These are phyloP conservation scores for Urocynchramus pylzowi DNA, from an alignment of 2,113 vertebrate genomes.

Conservation along the genomic window DNA sequence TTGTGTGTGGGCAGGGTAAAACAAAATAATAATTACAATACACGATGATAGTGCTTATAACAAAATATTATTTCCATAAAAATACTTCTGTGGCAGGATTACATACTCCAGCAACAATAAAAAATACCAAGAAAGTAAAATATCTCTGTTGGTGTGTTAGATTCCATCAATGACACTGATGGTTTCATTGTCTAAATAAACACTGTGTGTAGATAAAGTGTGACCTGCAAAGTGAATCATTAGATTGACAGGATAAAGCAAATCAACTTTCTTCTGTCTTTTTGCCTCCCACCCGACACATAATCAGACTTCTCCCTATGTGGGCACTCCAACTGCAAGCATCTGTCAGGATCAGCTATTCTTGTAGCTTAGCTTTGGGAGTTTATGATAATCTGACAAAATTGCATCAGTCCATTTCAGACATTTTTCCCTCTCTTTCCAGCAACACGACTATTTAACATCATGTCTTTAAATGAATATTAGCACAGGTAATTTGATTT, in stretches of 20 bases:
- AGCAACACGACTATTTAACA: not conserved
- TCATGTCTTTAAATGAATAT: not conserved
- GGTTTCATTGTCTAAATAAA: constrained; percentile 52
- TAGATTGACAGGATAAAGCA: constrained; percentile 48
- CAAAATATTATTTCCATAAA: constrained; percentile 52
- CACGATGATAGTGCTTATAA: constrained; percentile 1
- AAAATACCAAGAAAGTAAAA: constrained; percentile 15
- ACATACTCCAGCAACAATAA: not conserved
- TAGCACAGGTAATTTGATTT: not conserved
- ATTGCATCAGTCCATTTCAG: not conserved
- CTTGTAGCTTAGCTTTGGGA: not conserved
- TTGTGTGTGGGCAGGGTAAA: constrained; percentile 50
- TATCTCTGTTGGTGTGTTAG: not conserved
- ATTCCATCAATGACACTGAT: constrained; percentile 35
- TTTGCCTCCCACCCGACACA: constrained; percentile 35
- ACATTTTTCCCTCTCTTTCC: not conserved
- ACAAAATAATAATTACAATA: constrained; percentile 64
- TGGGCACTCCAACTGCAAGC: constrained; percentile 42
- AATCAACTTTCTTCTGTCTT: constrained; percentile 51
- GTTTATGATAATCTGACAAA: constrained; percentile 30
- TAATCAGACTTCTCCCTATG: constrained; percentile 38
- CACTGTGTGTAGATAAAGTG: constrained; percentile 14
- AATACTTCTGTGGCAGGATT: constrained; percentile 26
- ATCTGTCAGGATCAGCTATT: constrained; percentile 57
- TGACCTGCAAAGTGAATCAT: constrained; percentile 40